Evolutionary conservation across 1,140 invertebrate genomes (phyloP), one percentile per base, ranked within the genome.

Genomic region (Lordiphosa mommai): DNA sequence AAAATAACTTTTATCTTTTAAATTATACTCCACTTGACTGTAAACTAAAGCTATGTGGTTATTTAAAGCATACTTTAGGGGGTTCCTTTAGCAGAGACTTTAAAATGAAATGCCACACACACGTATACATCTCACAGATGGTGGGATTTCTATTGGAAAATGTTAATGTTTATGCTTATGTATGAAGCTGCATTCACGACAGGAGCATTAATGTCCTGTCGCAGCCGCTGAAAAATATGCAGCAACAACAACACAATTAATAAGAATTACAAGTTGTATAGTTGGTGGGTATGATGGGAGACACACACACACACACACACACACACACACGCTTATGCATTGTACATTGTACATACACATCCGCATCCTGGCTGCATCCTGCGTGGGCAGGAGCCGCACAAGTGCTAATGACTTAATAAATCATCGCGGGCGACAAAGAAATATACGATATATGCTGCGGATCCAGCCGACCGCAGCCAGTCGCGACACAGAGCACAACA

Each of bases 381-480:
- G 61, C 69, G 33, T 14, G 41, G 51, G 50, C 30, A 29, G 57
- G 59, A 69, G 79, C 79, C 77, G 40, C 77, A 84, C 79, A 86
- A 80, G 84, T 86, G 84, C 84, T 86, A 86, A 86, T 86, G 84
- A 86, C 84, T 86, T 86, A 86, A 86, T 86, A 86, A 86, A 86
- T 86, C 82, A 86, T 86, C 82, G 82, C 77, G 72, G 72, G 72
- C 77, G 76, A 82, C 76, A 84, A 82, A 84, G 76, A 82, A 82
- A 82, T 82, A 80, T 80, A 67, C 56, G 66, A 65, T 65, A 65
- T 65, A 66, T 66, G 76, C 34, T 20, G 52, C 27, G 29, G 37
- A 12, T 37, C 32, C 46, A 36, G 41, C 17, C 12, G 49, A 60
- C 63, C 63, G 61, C 57, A 61, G 63, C 63, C 61, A 64, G 43